Evolutionary conservation across 2,113 vertebrate species (phyloP), one percentile per base, ranked within the genome.

Genomic region (Motacilla tschutschensis): DNA sequence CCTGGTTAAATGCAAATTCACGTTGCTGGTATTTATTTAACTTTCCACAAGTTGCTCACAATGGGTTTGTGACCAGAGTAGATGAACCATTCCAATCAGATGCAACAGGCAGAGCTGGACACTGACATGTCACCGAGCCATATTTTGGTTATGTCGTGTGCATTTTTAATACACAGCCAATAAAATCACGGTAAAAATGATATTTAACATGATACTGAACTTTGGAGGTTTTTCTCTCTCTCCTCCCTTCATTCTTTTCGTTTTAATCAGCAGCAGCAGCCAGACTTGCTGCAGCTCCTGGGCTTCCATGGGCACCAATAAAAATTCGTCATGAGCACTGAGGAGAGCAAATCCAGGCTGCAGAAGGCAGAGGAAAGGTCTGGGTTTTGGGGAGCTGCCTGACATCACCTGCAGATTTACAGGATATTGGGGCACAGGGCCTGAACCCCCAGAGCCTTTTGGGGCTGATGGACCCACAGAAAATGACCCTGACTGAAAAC

Each of bases 1-100:
- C 53, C 71, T 21, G 44, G 47, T 48, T 57, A 40, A 62, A 72
- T 82, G 67, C 79, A 93, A 91, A 93, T 81, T 24, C 33, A 22
- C 21, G 1, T 41, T 48, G 83, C 58, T 46, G 66, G 72, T 80
- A 29, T 93, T 87, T 91, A 67, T 83, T 92, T 78, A 80, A 87
- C 53, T 85, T 88, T 66, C 64, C 73, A 2, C 40, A 75, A 79
- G 65, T 33, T 41, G 38, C 58, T 79, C 59, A 50, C 65, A 79
- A 31, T 62, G 64, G 41, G 71, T 85, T 63, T 73, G 65, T 81
- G 74, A 31, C 54, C 63, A 47, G 73, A 85, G 59, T 9, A 24
- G 80, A 59, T 79, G 25, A 84, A 62, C 79, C 59, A 44, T 62
- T 66, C 48, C 28, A 40, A 33, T 10, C 16, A 71, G 74, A 73